Base-by-base conservation (phyloP, 1,140 invertebrate genomes). In the Nephila pilipes region DNA sequence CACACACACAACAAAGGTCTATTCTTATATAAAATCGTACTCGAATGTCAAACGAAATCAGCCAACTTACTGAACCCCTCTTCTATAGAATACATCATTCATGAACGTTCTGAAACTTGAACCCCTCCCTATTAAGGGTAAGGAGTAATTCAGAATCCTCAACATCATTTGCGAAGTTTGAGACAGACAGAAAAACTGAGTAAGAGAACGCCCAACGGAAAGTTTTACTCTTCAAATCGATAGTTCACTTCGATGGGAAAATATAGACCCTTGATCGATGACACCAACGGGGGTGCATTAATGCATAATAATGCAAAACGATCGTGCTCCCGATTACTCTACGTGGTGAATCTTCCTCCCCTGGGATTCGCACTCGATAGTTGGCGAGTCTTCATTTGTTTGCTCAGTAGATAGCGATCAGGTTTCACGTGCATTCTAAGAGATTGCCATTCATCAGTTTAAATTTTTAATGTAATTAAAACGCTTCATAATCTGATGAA, bases 241-340 rank as follows among this genome's bases (percentile, higher is more conserved):
- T 75, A 75, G 18, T 36, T 1, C 63, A 25, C 63, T 25, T 25
- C 69, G 69, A 75, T 75, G 18, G 69, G 29, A 75, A 75, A 36
- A 75, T 75, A 75, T 75, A 32, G 65, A 69, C 63, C n/a, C 14
- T 54, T 81, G 80, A 83, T 55, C 80, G 80, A 83, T 83, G 22
- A 29, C 38, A 25, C 81, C 46, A 55, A 55, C n/a, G 25, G 29
- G 81, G 46, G 46, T 83, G 81, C 81, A 57, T 83, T 83, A 83
- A 83, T 83, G 46, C 81, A 55, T 83, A 83, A 57, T 57, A 22
- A 55, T 83, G 81, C 38, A 57, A n/a, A n/a, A 55, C 38, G 81
- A 32, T 75, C 69, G 16, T 6, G 29, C 29, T n/a, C 25, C 25
- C 63, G 63, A n/a, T 65, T 65, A 65, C 10, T 29, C 63, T 29